Base-by-base conservation (phyloP, 2,888 invertebrate genomes). In the Oligia fasciuncula region DNA sequence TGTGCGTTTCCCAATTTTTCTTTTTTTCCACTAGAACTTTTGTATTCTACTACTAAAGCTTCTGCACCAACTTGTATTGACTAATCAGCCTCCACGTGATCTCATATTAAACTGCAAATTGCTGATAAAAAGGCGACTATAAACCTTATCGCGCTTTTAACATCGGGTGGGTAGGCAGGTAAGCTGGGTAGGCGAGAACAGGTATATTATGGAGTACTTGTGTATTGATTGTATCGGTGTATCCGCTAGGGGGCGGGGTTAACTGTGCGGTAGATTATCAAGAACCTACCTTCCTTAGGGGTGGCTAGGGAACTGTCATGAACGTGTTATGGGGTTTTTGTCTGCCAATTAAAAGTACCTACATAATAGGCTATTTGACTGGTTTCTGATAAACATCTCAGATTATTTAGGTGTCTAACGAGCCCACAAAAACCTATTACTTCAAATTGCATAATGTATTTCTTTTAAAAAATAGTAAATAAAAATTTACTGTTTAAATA, bases 191-290 rank as follows among this genome's bases (percentile, higher is more conserved):
- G 72, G 73, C 79, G 69, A 78, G 82, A 87, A 84, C 87, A 51
- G 73, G 83, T 83, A 74, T 86, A 79, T 76, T 87, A 83, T 76
- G 75, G 72, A 69, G 29, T 76, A 80, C 67, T 49, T 84, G 79
- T 67, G 80, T 80, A 81, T 80, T 78, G 88, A 89, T 87, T 77
- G 54, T 77, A 87, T 87, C 86, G 11, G 17, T 49, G 70, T 88
- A 83, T 80, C 82, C 88, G 80, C 69, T 69, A 68, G 74, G 69
- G 46, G 86, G 85, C 86, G 85, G 57, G 51, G 83, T 19, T 86
- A 83, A 65, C 83, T 83, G 80, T 83, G 49, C 5, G 14, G 17
- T 17, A 66, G 83, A 75, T 85, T 80, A 85, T 85, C 79, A 63
- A 78, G 43, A 23, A 43, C 43, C 51, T 43, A 74, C 73, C 85